Percentiles rank a stretch among this genome's conserved stretches.
Evolutionary conservation across 2,797 vertebrate genomes (phyloP).

Genomic region (Oceanodroma leucorhoa): DNA sequence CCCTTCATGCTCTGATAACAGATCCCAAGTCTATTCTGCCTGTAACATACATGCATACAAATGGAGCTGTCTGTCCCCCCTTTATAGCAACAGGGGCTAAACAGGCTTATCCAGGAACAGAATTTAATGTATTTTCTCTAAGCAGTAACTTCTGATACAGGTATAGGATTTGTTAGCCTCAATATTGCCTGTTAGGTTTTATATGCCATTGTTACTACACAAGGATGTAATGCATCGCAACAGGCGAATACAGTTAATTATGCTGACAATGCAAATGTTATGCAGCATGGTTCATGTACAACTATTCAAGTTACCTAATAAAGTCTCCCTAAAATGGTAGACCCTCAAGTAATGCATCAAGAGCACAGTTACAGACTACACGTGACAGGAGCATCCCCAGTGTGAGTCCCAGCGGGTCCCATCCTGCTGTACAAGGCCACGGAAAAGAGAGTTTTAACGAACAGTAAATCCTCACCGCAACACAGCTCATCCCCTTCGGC

Average conservation of each 20-base stretch:
- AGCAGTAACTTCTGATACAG: background rate
- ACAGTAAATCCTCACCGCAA: background rate
- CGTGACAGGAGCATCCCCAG: accelerated
- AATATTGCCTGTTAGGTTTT: accelerated
- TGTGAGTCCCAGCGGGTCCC: accelerated
- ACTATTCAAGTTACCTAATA: accelerated
- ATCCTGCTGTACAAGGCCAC: accelerated
- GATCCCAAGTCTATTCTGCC: background rate
- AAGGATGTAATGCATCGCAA: background rate
- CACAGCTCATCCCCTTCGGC: background rate
- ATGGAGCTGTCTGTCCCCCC: background rate
- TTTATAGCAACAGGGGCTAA: background rate
- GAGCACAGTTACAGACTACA: background rate
- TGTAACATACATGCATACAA: accelerated
- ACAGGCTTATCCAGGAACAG: background rate
- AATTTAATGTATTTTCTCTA: background rate
- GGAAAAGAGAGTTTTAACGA: background rate
- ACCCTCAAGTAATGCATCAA: accelerated
- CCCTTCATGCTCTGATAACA: background rate
- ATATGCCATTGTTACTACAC: background rate
- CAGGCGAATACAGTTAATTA: background rate
- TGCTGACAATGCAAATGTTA: accelerated
- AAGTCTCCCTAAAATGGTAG: background rate
- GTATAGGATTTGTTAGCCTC: background rate
- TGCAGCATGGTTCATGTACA: accelerated